phyloP scores from a whole-genome alignment of 1,140 invertebrate species.

The Megalopta genalis region DNA sequence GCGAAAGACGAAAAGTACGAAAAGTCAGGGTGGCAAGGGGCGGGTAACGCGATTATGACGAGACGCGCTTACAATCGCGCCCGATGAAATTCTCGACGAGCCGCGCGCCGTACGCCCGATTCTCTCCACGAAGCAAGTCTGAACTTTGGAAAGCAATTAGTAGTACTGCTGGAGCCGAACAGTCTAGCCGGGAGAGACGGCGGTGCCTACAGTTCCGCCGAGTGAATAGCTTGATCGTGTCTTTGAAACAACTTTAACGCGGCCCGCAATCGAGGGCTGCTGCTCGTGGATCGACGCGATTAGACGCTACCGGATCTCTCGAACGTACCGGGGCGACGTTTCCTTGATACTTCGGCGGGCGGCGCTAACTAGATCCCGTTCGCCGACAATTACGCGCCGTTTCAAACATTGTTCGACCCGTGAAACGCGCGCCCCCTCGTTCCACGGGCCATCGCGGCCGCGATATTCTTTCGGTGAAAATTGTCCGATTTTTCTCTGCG shows the following conservation, averaged over 20 bases:
- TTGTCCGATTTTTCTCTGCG: too few relatives aligned
- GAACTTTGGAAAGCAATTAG: constrained; percentile 62
- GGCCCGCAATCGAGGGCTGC: neutral
- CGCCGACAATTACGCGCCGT: neutral
- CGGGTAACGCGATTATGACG: neutral
- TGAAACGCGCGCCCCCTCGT: too few relatives aligned
- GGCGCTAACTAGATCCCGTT: constrained; percentile 8
- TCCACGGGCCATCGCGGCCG: too few relatives aligned
- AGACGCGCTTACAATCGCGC: neutral
- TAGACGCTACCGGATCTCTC: neutral
- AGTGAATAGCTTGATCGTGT: constrained; percentile 74
- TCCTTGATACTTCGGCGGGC: neutral
- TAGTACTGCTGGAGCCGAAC: constrained; percentile 43
- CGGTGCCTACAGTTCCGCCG: constrained; percentile 55
- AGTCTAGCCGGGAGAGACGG: constrained; percentile 4
- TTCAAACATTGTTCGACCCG: neutral
- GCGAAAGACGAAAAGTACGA: too few relatives aligned
- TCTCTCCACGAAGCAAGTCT: constrained; percentile 17
- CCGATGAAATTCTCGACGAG: constrained; percentile 5
- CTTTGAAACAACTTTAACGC: constrained; percentile 67
- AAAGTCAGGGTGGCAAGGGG: too few relatives aligned
- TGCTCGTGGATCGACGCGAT: constrained; percentile 5
- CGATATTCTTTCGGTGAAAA: too few relatives aligned
- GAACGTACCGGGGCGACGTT: neutral
- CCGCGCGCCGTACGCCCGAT: neutral